Conservation (phyloP, 2,888 invertebrate species). For the Formica aserva region DNA sequence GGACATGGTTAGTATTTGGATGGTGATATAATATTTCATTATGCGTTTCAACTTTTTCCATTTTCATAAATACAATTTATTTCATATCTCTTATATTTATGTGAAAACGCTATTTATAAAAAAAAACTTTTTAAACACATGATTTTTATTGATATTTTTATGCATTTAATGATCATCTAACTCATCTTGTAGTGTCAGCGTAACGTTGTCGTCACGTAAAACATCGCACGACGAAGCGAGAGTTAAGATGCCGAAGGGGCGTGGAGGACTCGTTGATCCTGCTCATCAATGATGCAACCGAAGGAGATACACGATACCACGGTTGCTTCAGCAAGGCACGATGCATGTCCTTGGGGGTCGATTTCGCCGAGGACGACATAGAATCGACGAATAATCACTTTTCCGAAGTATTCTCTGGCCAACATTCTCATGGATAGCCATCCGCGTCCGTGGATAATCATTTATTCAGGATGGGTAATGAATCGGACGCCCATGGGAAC, state of each 20-base stretch:
- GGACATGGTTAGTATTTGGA: background rate
- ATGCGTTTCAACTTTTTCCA: background rate
- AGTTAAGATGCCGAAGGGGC: constrained; percentile 33
- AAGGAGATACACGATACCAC: constrained; percentile 80
- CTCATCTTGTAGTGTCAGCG: background rate
- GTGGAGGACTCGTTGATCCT: constrained; percentile 50
- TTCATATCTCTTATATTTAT: background rate
- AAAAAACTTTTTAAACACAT: background rate
- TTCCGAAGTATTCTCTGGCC: constrained; percentile 67
- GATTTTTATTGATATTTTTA: background rate
- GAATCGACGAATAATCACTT: constrained; percentile 84
- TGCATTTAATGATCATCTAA: background rate
- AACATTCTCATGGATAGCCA: constrained; percentile 69
- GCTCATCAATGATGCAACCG: constrained; percentile 83
- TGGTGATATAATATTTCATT: background rate
- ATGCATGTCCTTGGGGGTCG: constrained; percentile 82
- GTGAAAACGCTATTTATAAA: background rate
- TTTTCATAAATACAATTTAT: background rate
- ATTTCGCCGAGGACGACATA: constrained; percentile 79
- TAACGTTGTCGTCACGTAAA: constrained; percentile 17
- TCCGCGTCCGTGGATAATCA: constrained; percentile 76
- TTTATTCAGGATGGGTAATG: constrained; percentile 84
- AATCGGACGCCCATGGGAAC: constrained; percentile 81
- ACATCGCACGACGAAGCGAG: constrained; percentile 14
- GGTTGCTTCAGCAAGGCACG: constrained; percentile 52